Base-by-base conservation (phyloP, 1,140 invertebrate species). In the Anoplophora glabripennis region DNA sequence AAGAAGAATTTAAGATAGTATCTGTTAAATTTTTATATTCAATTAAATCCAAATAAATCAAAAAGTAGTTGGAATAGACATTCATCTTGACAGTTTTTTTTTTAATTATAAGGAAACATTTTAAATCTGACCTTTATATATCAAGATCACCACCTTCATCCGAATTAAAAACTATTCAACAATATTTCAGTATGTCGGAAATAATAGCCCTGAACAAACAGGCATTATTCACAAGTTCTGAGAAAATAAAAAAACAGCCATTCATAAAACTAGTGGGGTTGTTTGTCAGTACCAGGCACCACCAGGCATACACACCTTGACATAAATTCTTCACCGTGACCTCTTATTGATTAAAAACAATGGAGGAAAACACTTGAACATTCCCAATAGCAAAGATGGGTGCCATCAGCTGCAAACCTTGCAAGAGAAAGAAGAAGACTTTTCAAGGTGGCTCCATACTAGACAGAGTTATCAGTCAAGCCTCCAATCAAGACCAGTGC, bases 401-500 rank as follows among this genome's bases (percentile, higher is more conserved):
- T 12, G 72, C 71, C 28, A 77, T 76, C 59, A 56, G 77, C n/a
- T 77, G 77, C 67, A 77, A 78, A 49, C 68, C 76, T 0, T 71
- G 69, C 37, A 72, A 66, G 59, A 60, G 58, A 42, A 72, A 70
- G 59, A 70, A 59, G 14, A 73, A 68, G 48, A 76, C 76, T 37
- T 76, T 76, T 41, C 74, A 85, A 56, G 84, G 84, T 44, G 88
- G 89, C 40, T 89, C 90, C 37, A 91, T 92, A 47, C 82, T 94
- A 58, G 92, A 94, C 74, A 80, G 89, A 17, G 91, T 94, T 64
- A 93, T 92, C 72, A 94, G 87, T 12, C 89, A 92, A 74, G 90
- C 87, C 4, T 88, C 86, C 42, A 88, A 86, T 63, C 86, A 93
- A 70, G 90, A 92, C 72, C 89, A 92, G 65, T 93, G 90, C 70